phyloP scores from a whole-genome alignment of 2,888 invertebrate species.

The Phania funesta region DNA sequence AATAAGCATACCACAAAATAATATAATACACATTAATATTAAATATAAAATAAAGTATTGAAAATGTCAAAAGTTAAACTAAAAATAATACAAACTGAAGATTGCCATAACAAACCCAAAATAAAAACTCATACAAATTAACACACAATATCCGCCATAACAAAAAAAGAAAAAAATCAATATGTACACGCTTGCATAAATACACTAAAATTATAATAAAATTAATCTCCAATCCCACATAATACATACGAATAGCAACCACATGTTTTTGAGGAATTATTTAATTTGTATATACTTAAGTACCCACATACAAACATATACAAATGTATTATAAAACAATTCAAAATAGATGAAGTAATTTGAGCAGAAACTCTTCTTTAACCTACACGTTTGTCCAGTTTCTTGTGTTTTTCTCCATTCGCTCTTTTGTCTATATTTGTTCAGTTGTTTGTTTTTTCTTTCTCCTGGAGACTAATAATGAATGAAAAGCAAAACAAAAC shows the following conservation, averaged over 20 bases:
- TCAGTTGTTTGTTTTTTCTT: background rate
- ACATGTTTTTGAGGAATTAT: background rate
- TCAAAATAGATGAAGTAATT: constrained; percentile 22
- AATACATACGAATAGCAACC: background rate
- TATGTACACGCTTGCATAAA: background rate
- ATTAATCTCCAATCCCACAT: no score
- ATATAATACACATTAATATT: no score
- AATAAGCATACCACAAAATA: no score
- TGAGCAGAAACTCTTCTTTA: constrained; percentile 47
- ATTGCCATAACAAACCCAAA: background rate
- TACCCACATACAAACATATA: background rate
- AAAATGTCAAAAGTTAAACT: constrained; percentile 5
- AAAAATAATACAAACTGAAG: background rate
- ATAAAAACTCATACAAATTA: background rate
- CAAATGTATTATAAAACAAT: background rate
- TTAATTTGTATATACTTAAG: background rate
- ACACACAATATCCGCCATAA: background rate
- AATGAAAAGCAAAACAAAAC: background rate
- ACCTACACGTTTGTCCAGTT: constrained; percentile 52
- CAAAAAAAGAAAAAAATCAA: background rate
- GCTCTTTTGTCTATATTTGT: background rate
- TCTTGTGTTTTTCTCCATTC: background rate
- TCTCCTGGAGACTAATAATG: constrained; percentile 2
- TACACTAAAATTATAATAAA: background rate
- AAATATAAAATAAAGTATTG: no score